Evolutionary conservation across 2,888 invertebrate species (phyloP).

Genomic region (Lithophane semibrunnea): DNA sequence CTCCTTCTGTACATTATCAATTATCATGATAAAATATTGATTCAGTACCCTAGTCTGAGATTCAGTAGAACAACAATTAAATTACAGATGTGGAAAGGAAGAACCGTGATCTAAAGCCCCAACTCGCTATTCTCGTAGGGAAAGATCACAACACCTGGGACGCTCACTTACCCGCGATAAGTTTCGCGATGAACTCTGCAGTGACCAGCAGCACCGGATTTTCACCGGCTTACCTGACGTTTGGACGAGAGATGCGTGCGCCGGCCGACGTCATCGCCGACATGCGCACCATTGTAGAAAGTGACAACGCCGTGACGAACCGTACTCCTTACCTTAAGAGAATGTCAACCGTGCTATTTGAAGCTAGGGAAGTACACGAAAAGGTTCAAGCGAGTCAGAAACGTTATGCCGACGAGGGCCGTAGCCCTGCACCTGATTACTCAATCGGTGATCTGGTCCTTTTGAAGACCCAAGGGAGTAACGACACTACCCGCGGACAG

Average conservation of each 20-base stretch:
- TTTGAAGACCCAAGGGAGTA: too few relatives aligned
- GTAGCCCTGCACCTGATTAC: too few relatives aligned
- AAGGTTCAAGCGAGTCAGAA: not conserved
- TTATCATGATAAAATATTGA: not conserved
- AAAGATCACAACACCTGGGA: slow-evolving; percentile 17
- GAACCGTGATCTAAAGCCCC: slow-evolving; percentile 21
- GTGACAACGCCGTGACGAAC: too few relatives aligned
- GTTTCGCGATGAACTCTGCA: slow-evolving; percentile 21
- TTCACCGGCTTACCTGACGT: not conserved
- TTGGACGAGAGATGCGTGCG: not conserved
- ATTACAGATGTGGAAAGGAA: slow-evolving; percentile 16
- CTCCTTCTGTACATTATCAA: not conserved
- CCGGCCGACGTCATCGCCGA: not conserved
- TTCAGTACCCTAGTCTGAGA: too few relatives aligned
- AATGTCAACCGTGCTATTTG: too few relatives aligned
- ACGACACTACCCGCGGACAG: too few relatives aligned
- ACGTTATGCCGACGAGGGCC: too few relatives aligned
- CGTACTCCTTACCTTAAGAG: too few relatives aligned
- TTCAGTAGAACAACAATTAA: not conserved
- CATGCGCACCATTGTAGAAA: too few relatives aligned
- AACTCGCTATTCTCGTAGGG: slow-evolving; percentile 11
- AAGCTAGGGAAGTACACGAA: too few relatives aligned
- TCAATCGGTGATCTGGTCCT: too few relatives aligned
- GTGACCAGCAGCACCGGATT: not conserved
- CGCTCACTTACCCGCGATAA: slow-evolving; percentile 10